These are phyloP conservation scores for Sakesphorus luctuosus DNA, from an alignment of 2,113 vertebrate genomes.

Conservation along the genomic window DNA sequence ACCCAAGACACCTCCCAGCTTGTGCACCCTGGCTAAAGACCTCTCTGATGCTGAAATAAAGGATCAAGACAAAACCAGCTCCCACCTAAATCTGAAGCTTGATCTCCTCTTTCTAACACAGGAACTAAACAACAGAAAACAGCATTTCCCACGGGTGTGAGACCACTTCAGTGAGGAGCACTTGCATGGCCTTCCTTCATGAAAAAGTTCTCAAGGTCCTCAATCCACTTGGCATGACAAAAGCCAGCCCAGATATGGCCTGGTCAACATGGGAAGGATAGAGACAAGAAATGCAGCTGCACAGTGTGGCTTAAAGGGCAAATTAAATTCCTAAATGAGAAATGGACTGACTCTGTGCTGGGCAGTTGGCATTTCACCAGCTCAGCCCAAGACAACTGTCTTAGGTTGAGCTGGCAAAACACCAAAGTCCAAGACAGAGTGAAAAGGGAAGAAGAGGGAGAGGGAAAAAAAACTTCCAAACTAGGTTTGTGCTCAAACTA, in stretches of 20 bases:
- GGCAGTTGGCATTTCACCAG: no score
- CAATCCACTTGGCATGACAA: background rate
- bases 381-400: no score
- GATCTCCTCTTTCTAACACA: background rate
- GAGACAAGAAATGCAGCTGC: background rate
- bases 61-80: background rate
- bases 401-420: no score
- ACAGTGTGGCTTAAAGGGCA: background rate
- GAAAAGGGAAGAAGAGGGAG: no score
- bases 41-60: background rate
- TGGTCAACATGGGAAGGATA: background rate
- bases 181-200: background rate
- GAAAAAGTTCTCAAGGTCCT: background rate
- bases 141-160: background rate
- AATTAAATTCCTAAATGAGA: background rate
- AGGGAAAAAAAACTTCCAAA: no score
- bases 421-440: no score
- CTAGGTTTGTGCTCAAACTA: no score
- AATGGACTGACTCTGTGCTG: background rate
- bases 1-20: background rate
- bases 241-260: background rate
- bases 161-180: background rate
- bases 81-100: background rate
- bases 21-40: background rate
- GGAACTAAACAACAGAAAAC: background rate